phyloP scores from a whole-genome alignment of 2,797 vertebrate genomes.

The Kryptolebias ocellatus region DNA sequence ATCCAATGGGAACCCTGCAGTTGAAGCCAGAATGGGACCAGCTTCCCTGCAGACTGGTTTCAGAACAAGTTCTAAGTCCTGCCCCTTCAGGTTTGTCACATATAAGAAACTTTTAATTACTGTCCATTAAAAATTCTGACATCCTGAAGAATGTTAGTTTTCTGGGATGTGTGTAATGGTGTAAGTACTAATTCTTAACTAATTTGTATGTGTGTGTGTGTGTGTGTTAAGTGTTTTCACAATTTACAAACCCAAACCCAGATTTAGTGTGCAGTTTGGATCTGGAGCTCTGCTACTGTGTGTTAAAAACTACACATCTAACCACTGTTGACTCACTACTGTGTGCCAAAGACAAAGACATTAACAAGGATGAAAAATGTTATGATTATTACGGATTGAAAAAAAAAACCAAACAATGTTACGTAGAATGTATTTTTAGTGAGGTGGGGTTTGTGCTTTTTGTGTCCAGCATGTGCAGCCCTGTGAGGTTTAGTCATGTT shows the following conservation, averaged over 20 bases:
- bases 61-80: no score
- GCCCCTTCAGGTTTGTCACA: no score
- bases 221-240: neutral
- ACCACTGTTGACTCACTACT: slow-evolving; percentile 11
- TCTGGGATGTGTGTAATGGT: neutral
- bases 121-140: no score
- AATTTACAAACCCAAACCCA: neutral
- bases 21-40: no score
- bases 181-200: neutral
- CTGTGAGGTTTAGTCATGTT: slow-evolving; percentile 47
- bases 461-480: slow-evolving; percentile 31
- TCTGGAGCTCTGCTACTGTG: neutral
- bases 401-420: slow-evolving; percentile 5
- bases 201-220: neutral
- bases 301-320: slow-evolving; percentile 1
- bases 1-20: no score
- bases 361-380: slow-evolving; percentile 18
- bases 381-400: slow-evolving; percentile 46
- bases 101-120: no score
- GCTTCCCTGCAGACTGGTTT: no score
- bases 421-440: slow-evolving; percentile 45
- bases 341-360: slow-evolving; percentile 14
- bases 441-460: slow-evolving; percentile 31
- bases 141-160: no score
- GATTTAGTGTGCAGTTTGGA: neutral